phyloP scores from a whole-genome alignment of 2,888 invertebrate genomes.

The Rotaria macrura region DNA sequence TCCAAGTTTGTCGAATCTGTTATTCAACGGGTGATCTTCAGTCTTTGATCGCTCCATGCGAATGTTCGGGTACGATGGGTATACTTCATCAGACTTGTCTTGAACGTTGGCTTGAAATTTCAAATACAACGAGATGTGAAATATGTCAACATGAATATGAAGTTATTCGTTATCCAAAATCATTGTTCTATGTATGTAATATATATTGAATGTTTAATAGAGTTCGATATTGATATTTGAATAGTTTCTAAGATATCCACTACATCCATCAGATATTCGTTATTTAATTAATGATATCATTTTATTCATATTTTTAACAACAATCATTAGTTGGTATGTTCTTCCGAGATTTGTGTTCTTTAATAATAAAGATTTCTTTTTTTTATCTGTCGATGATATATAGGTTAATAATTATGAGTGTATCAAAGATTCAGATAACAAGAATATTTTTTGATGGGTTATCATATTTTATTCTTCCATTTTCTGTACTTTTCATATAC shows the following conservation, averaged over 20 bases:
- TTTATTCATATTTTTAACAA: constrained; percentile 56
- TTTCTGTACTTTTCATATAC: constrained; percentile 40
- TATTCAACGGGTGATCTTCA: constrained; percentile 53
- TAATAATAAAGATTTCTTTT: constrained; percentile 33
- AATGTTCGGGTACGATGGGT: constrained; percentile 61
- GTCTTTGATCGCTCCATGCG: constrained; percentile 55
- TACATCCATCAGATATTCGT: constrained; percentile 47
- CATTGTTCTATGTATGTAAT: constrained; percentile 49
- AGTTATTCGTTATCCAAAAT: constrained; percentile 55
- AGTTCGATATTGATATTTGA: neutral
- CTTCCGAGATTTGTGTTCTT: constrained; percentile 47
- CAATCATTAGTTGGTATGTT: constrained; percentile 54
- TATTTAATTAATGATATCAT: constrained; percentile 54
- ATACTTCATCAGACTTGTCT: constrained; percentile 64
- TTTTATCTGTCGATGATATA: neutral
- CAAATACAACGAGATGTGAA: constrained; percentile 65
- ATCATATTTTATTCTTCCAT: constrained; percentile 40
- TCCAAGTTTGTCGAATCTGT: constrained; percentile 53
- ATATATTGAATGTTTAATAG: too few species aligned
- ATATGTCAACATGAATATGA: constrained; percentile 62
- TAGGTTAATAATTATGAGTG: constrained; percentile 45
- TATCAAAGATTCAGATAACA: neutral
- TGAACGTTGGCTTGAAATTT: constrained; percentile 62
- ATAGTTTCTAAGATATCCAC: constrained; percentile 41
- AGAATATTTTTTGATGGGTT: constrained; percentile 38